Evolutionary conservation across 2,888 invertebrate genomes (phyloP), one percentile per base, ranked within the genome.

Genomic region (Drosophila mayaguana): DNA sequence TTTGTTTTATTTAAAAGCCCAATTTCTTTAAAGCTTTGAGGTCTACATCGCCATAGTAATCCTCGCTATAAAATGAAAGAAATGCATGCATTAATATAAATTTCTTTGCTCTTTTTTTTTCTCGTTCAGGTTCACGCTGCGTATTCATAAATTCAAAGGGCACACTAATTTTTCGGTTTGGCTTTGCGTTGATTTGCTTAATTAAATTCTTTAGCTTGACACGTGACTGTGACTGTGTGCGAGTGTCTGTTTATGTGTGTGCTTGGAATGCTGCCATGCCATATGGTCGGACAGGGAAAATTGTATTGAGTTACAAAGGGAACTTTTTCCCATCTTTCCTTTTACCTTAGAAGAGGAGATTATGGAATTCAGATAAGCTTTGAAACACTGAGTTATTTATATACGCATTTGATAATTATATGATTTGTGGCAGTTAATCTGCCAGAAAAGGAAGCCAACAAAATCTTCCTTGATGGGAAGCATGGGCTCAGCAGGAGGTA

Each of bases 21-120:
- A 96, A 93, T 93, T 97, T 97, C 94, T 96, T 96, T 91, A 97
- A 94, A 70, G 96, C 96, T 94, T 97, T 97, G 83, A 97, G 94
- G 93, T 97, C 97, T 90, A 97, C 96, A 92, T 97, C 97, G 83
- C 97, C 97, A 93, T 97, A 97, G 94, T 97, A 97, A 94, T 97
- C 97, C 94, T 97, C 97, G 94, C 97, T 97, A 83, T 83, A 92
- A 92, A 83, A 60, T 57, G 54, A 50, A 34, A 45, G 46, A 34
- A 45, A 61, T 59, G 40, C 36, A 64, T 63, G 40, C 43, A 63
- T 70, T 65, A 75, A 79, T 72, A 74, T 55, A 73, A 76, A 75
- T 68, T 68, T 50, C 66, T 40, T 46, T 63, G n/a, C 42, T 46
- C 42, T 45, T 1, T 43, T 12, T 3, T 18, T 53, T 34, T 32